These are phyloP conservation scores for Brachionus koreanus DNA, from an alignment of 1,140 invertebrate species.

Conservation along the genomic window DNA sequence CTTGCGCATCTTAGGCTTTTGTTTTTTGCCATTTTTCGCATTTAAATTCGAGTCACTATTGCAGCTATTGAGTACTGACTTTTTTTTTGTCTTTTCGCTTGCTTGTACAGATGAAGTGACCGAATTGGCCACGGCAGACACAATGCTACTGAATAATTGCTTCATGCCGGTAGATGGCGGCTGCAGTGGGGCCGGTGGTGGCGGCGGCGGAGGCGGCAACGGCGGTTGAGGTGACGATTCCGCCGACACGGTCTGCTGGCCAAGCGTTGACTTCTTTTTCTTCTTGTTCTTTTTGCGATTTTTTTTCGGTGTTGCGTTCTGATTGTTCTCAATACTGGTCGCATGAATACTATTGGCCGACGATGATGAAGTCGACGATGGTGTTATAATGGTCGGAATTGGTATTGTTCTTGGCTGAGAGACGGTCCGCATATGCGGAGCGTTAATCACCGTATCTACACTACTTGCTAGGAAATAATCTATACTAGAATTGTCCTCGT, in stretches of 20 bases:
- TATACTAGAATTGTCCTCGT: conserved; percentile 33
- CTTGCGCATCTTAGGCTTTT: conserved; percentile 10
- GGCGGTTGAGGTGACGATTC: background rate
- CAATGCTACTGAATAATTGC: conserved; percentile 22
- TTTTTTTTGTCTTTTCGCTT: background rate
- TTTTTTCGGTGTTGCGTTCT: conserved; percentile 10
- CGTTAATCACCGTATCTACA: conserved; percentile 42
- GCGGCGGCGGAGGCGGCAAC: background rate
- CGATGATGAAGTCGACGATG: conserved; percentile 10
- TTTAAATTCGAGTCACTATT: background rate
- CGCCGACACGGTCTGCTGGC: background rate
- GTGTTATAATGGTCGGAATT: background rate
- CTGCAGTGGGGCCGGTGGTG: background rate
- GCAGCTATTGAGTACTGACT: background rate
- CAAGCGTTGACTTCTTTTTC: background rate
- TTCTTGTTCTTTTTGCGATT: background rate
- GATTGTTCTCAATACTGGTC: conserved; percentile 2
- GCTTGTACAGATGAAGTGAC: background rate
- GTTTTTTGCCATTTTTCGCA: background rate
- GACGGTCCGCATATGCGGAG: background rate
- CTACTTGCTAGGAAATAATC: conserved; percentile 43
- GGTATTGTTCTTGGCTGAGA: background rate
- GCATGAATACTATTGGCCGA: conserved; percentile 19
- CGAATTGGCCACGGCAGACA: conserved; percentile 24
- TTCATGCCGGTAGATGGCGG: background rate